phyloP scores from a whole-genome alignment of 2,888 invertebrate species.

The Luperina nickerlii region DNA sequence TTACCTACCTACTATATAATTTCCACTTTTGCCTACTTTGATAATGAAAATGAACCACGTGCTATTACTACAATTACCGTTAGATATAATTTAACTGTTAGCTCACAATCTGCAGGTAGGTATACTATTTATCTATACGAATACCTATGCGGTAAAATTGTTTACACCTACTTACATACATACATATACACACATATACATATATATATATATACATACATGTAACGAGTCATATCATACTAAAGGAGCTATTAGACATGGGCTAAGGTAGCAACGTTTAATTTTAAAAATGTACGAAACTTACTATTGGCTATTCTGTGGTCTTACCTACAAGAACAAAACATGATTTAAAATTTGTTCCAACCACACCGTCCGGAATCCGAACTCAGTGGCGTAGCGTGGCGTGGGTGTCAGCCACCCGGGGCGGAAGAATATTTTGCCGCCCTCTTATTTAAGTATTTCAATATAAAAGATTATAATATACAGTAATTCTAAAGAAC shows the following conservation, averaged over 20 bases:
- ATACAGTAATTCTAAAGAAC: no score
- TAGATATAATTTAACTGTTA: not conserved
- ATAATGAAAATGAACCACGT: not conserved
- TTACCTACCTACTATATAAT: not conserved
- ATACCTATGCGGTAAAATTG: not conserved
- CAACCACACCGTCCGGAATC: not conserved
- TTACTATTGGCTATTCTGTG: no score
- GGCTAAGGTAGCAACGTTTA: not conserved
- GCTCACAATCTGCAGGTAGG: not conserved
- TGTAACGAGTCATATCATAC: not conserved
- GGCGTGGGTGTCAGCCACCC: no score
- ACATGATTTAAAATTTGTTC: not conserved
- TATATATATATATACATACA: no score
- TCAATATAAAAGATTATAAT: no score
- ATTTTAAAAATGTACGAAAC: no score
- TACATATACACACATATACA: no score
- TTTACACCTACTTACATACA: not conserved
- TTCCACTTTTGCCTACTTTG: not conserved
- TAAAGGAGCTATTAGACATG: not conserved
- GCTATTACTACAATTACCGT: not conserved
- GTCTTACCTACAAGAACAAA: not conserved
- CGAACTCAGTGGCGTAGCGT: not conserved
- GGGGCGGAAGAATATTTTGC: no score
- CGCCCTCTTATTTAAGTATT: no score
- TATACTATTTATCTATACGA: not conserved